Conservation (phyloP, 2,888 invertebrate species). For the Caenorhabditis doughertyi region DNA sequence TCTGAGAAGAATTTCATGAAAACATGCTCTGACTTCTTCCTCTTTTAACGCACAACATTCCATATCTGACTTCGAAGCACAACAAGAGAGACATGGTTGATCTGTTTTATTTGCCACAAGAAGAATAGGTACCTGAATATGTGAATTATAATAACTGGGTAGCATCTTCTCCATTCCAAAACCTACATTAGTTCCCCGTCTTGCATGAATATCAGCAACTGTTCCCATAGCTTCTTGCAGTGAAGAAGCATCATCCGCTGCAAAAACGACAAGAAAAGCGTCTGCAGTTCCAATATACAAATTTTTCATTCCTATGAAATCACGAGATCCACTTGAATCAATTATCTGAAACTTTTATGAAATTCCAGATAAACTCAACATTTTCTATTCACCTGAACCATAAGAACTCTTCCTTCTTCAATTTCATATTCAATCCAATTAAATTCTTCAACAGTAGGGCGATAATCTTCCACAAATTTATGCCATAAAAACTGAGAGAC, state of each 20-base stretch:
- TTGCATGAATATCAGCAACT: conserved; percentile 71
- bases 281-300: conserved; percentile 80
- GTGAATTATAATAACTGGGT: too few species aligned
- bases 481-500: conserved; percentile 82
- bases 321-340: conserved; percentile 80
- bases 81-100: conserved; percentile 49
- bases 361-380: too few species aligned
- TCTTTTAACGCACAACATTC: conserved; percentile 69
- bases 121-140: conserved; percentile 74
- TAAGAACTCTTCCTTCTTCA: conserved; percentile 62
- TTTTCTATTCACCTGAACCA: conserved; percentile 72
- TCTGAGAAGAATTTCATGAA: conserved; percentile 47
- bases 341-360: conserved; percentile 78
- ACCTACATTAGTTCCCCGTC: conserved; percentile 69
- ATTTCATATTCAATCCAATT: conserved; percentile 82
- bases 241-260: conserved; percentile 72
- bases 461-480: conserved; percentile 77
- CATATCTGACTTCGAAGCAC: conserved; percentile 45
- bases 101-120: conserved; percentile 77
- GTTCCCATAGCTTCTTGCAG: conserved; percentile 78
- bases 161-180: not conserved
- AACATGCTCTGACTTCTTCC: conserved; percentile 67
- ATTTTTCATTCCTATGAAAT: conserved; percentile 82
- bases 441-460: conserved; percentile 82
- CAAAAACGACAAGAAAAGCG: conserved; percentile 81